phyloP scores from a whole-genome alignment of 2,888 invertebrate genomes.

The Neocrepidodera transversa region DNA sequence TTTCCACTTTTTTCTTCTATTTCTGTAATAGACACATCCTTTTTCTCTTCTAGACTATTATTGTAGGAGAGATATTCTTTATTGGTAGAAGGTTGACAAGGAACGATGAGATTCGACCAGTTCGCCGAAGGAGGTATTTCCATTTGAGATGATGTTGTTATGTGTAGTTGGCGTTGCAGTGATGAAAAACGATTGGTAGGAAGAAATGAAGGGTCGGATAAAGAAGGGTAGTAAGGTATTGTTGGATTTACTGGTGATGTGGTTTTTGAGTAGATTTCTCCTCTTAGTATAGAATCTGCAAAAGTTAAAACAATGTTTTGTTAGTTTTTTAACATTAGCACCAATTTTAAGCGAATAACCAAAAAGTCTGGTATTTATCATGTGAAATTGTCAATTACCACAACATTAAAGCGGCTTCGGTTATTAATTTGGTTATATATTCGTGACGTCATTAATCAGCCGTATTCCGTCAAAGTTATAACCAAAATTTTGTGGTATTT shows the following conservation, averaged over 20 bases:
- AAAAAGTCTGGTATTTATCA: too few species aligned
- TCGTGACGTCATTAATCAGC: too few species aligned
- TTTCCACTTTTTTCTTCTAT: constrained; percentile 54
- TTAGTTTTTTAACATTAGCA: too few species aligned
- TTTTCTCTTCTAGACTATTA: constrained; percentile 38
- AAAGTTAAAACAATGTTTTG: constrained; percentile 20
- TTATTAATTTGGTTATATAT: too few species aligned
- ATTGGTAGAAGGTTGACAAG: constrained; percentile 59
- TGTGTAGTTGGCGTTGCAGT: constrained; percentile 61
- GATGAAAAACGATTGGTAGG: constrained; percentile 64
- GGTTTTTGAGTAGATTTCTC: constrained; percentile 53
- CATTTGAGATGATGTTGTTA: constrained; percentile 56
- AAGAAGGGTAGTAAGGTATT: constrained; percentile 42
- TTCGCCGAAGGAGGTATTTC: constrained; percentile 57
- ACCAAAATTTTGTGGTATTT: too few species aligned
- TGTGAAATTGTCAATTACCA: too few species aligned
- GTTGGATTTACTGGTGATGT: constrained; percentile 44
- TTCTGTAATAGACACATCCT: constrained; percentile 42
- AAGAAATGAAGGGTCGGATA: constrained; percentile 54
- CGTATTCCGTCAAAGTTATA: too few species aligned
- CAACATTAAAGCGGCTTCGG: too few species aligned
- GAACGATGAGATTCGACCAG: constrained; percentile 68
- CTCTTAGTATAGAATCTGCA: constrained; percentile 50
- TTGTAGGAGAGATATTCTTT: constrained; percentile 27
- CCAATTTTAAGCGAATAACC: too few species aligned